phyloP scores from a whole-genome alignment of 2,888 invertebrate genomes.

The Drosophila nr. perissopoda region DNA sequence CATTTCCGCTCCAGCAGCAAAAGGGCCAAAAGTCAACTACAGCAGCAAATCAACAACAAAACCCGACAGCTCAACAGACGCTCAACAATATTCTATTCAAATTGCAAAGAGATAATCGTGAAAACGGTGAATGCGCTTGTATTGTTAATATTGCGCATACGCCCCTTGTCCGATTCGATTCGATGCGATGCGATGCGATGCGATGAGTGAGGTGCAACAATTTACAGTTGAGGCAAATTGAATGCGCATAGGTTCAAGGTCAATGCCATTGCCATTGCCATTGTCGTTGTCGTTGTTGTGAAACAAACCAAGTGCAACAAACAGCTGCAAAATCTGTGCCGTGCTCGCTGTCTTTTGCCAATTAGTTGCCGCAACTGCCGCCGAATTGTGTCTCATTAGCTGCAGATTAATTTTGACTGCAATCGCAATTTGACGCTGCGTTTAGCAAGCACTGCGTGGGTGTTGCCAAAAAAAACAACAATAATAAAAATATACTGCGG shows the following conservation, averaged over 20 bases:
- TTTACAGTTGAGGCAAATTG: slow-evolving; percentile 23
- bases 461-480: slow-evolving; percentile 39
- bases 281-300: slow-evolving; percentile 46
- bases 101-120: slow-evolving; percentile 24
- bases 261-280: slow-evolving; percentile 49
- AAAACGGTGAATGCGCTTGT: slow-evolving; percentile 13
- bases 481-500: not conserved
- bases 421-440: slow-evolving; percentile 64
- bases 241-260: slow-evolving; percentile 52
- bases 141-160: slow-evolving; percentile 49
- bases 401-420: slow-evolving; percentile 73
- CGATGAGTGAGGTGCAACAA: not conserved
- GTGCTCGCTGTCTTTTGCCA: slow-evolving; percentile 44
- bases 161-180: slow-evolving; percentile 18
- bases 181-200: not conserved
- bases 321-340: slow-evolving; percentile 34
- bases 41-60: slow-evolving; percentile 8
- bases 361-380: slow-evolving; percentile 55
- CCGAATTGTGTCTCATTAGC: slow-evolving; percentile 74
- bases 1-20: slow-evolving; percentile 58
- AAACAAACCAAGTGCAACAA: slow-evolving; percentile 29
- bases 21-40: slow-evolving; percentile 19
- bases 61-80: slow-evolving; percentile 4
- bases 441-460: slow-evolving; percentile 55
- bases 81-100: slow-evolving; percentile 47